phyloP scores from a whole-genome alignment of 1,140 invertebrate species.

The Drosophila pruinosa region DNA sequence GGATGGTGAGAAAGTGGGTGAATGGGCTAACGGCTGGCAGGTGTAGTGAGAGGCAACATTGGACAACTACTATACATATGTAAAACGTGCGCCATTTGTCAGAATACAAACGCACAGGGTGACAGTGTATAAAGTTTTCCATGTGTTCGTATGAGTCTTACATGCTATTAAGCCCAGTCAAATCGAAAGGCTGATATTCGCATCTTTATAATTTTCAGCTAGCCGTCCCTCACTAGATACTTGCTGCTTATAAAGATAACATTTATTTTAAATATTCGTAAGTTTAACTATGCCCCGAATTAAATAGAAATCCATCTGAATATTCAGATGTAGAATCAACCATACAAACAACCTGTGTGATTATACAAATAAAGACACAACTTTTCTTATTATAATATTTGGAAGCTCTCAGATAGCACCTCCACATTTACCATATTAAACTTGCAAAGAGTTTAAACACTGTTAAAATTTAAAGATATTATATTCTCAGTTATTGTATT shows the following conservation, averaged over 20 bases:
- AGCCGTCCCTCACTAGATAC: not conserved
- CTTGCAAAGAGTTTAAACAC: no score
- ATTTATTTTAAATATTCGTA: no score
- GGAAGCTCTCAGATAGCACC: no score
- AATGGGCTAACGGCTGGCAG: not conserved
- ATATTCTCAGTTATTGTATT: not conserved
- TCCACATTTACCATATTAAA: no score
- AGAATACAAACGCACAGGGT: slow-evolving; percentile 55
- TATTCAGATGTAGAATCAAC: no score
- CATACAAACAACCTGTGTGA: no score
- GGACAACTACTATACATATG: slow-evolving; percentile 69
- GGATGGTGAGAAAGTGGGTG: not conserved
- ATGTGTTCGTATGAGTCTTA: not conserved
- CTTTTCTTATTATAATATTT: no score
- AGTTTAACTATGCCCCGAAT: no score
- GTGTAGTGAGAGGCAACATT: slow-evolving; percentile 1
- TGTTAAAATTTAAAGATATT: not conserved
- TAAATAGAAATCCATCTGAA: no score
- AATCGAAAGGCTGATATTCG: not conserved
- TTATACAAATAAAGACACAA: no score
- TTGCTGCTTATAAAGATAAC: no score
- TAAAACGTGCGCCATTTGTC: slow-evolving; percentile 77
- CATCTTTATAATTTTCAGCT: not conserved
- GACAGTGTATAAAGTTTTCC: slow-evolving; percentile 43
- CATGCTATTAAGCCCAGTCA: not conserved